These are phyloP conservation scores for Drosophila borborema DNA, from an alignment of 2,888 invertebrate genomes.

Conservation along the genomic window DNA sequence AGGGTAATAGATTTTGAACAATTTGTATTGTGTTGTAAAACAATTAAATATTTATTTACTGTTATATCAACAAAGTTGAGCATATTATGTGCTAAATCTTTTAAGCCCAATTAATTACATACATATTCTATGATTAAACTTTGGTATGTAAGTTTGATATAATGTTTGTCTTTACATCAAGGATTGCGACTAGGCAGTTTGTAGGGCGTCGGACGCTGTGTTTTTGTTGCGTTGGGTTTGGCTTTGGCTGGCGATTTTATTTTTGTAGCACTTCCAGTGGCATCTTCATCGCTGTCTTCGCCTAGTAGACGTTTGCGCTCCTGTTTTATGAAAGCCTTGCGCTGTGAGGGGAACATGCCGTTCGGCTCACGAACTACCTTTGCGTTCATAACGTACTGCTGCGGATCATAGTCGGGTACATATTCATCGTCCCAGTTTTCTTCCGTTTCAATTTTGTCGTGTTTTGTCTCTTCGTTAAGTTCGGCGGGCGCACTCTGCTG, in stretches of 20 bases:
- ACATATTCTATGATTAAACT: background rate
- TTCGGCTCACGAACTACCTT: slow-evolving; percentile 71
- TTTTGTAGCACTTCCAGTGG: background rate
- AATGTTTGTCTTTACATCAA: background rate
- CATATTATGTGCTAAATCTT: background rate
- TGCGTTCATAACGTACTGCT: slow-evolving; percentile 61
- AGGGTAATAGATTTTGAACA: too few relatives aligned
- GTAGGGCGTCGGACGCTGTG: slow-evolving; percentile 21
- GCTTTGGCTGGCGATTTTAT: background rate
- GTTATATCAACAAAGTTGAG: background rate
- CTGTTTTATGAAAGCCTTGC: slow-evolving; percentile 77
- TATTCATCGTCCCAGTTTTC: slow-evolving; percentile 65
- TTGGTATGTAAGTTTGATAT: background rate
- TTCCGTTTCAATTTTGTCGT: slow-evolving; percentile 55
- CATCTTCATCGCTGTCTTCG: slow-evolving; percentile 32
- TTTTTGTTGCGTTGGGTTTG: background rate
- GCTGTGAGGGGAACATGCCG: slow-evolving; percentile 70
- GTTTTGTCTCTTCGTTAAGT: slow-evolving; percentile 54
- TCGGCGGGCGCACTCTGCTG: slow-evolving; percentile 44
- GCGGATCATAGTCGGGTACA: slow-evolving; percentile 78
- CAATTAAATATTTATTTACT: background rate
- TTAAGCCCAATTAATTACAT: background rate
- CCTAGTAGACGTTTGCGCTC: slow-evolving; percentile 75
- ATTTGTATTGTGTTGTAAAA: background rate
- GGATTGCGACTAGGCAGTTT: slow-evolving; percentile 10